Percentiles rank a stretch among this genome's conserved stretches.
Evolutionary conservation across 2,113 vertebrate genomes (phyloP).

Genomic region (Perccottus glenii): DNA sequence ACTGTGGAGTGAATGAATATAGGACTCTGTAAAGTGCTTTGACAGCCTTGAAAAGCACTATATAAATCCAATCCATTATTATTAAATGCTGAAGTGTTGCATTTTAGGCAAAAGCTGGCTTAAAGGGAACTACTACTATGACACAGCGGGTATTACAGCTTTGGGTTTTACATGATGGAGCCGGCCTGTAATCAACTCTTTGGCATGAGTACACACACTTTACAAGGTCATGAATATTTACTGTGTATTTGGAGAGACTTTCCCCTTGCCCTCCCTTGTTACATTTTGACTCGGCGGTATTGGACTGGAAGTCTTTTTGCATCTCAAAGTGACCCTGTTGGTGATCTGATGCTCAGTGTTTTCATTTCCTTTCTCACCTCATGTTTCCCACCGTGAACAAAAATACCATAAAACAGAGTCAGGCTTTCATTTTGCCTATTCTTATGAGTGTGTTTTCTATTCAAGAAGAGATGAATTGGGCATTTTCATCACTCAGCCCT

Average conservation of each 20-base stretch:
- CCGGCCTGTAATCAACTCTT: slow-evolving; percentile 66
- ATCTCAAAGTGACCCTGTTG: slow-evolving; percentile 15
- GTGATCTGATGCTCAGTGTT: slow-evolving; percentile 21
- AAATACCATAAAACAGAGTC: slow-evolving; percentile 4
- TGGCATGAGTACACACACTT: slow-evolving; percentile 53
- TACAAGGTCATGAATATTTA: slow-evolving; percentile 39
- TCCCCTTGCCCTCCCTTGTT: slow-evolving; percentile 21
- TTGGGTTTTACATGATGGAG: slow-evolving; percentile 59
- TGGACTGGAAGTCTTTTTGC: slow-evolving; percentile 5
- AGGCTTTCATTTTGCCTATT: slow-evolving; percentile 1
- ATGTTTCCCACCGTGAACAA: background rate
- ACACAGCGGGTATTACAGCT: slow-evolving; percentile 41
- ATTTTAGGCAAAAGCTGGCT: slow-evolving; percentile 55
- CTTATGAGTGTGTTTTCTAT: background rate
- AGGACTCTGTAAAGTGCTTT: too few species aligned
- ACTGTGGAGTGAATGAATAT: too few species aligned
- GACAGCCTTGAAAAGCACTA: background rate
- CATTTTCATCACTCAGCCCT: slow-evolving; percentile 20
- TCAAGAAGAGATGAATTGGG: slow-evolving; percentile 7
- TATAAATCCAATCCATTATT: slow-evolving; percentile 44
- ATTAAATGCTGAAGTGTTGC: slow-evolving; percentile 42
- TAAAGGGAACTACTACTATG: slow-evolving; percentile 26
- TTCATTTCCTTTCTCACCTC: background rate
- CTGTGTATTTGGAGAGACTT: slow-evolving; percentile 28
- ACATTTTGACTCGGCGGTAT: slow-evolving; percentile 12